Evolutionary conservation across 2,888 invertebrate genomes (phyloP), one percentile per base, ranked within the genome.

Genomic region (Gasteruption jaculator): DNA sequence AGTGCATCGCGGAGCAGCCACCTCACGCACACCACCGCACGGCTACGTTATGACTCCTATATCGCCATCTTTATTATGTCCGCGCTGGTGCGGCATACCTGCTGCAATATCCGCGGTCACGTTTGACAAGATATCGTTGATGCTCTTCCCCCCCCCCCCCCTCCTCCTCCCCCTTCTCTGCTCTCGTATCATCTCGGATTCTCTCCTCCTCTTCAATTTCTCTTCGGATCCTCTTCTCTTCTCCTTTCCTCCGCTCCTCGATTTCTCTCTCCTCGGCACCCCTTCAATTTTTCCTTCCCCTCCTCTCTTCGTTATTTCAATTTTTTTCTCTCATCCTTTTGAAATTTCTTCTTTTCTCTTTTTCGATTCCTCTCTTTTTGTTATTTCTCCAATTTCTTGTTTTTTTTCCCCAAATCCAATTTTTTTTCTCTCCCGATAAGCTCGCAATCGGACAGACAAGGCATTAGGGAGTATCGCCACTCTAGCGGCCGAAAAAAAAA

Each of bases 61-160:
- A 70, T 70, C 61, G 65, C 58, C 63, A 62, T 68, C 65, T 68
- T 70, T 70, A 70, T 68, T 68, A 66, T 60, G 63, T 61, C 60
- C 57, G 54, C 54, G 54, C 51, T 47, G 50, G 48, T 48, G 50
- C n/a, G n/a, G n/a, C n/a, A n/a, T n/a, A n/a, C n/a, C n/a, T n/a
- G n/a, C n/a, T n/a, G n/a, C n/a, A n/a, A n/a, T 49, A 42, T 50
- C 53, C 52, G 51, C 45, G 54, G 51, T 49, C 55, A 48, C 56
- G 50, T 60, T 61, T 60, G 58, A 63, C 63, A 59, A 58, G 54
- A n/a, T 52, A 38, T 54, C 56, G 52, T 50, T 45, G n/a, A n/a
- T n/a, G n/a, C n/a, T 52, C 50, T 49, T 48, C 45, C 43, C 38
- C 32, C 42, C 35, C 39, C 41, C 27, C 26, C 34, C 12, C 22